Conservation (phyloP, 2,113 vertebrate species). For the Telmatochromis bifrenatus region DNA sequence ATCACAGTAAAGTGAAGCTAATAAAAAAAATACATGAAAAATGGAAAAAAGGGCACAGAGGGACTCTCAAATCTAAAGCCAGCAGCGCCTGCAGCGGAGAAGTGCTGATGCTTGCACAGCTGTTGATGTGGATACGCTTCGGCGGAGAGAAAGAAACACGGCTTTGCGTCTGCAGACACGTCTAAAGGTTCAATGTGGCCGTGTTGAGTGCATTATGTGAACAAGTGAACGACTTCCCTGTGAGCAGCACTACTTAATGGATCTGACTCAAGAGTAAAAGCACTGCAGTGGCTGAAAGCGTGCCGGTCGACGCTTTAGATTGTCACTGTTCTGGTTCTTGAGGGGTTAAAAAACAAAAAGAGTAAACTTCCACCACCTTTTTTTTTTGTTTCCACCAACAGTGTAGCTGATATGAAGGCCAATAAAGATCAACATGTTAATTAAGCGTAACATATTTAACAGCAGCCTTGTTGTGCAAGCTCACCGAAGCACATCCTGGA, state of each 20-base stretch:
- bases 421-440: conserved; percentile 34
- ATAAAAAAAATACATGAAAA: conserved; percentile 27
- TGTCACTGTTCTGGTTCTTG: background rate
- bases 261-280: background rate
- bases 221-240: background rate
- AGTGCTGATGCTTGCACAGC: conserved; percentile 23
- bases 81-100: conserved; percentile 4
- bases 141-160: background rate
- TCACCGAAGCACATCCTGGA: conserved; percentile 6
- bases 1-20: conserved; percentile 1
- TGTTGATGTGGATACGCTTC: background rate
- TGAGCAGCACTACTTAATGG: background rate
- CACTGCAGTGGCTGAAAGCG: background rate
- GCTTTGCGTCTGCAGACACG: background rate
- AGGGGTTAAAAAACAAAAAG: background rate
- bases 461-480: background rate
- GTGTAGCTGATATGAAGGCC: background rate
- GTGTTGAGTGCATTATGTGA: background rate
- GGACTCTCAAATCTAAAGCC: background rate
- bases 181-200: background rate
- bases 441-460: conserved; percentile 38
- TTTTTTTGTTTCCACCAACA: background rate
- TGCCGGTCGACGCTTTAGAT: background rate
- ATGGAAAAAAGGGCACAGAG: background rate
- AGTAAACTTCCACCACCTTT: background rate